phyloP scores from a whole-genome alignment of 2,113 vertebrate genomes.

The Actinemys pallida region DNA sequence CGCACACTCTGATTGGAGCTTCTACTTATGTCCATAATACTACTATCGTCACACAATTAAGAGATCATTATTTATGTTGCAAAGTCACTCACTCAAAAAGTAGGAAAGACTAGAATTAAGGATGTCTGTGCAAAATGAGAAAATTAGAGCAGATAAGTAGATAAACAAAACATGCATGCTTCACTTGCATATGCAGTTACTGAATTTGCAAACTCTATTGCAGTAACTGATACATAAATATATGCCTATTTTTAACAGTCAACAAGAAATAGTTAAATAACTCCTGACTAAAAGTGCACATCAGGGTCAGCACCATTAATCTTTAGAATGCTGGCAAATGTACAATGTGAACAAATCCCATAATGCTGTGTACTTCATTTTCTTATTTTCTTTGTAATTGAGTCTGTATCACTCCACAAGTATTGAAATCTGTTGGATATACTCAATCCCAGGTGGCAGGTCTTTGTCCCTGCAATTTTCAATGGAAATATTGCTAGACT shows the following conservation, averaged over 20 bases:
- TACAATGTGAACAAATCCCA: background rate
- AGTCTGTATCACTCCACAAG: background rate
- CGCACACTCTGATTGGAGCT: no score
- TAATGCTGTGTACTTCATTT: background rate
- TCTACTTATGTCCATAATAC: no score
- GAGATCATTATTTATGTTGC: background rate
- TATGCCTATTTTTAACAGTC: background rate
- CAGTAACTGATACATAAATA: background rate
- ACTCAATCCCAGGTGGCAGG: background rate
- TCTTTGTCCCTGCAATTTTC: background rate
- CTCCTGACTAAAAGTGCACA: background rate
- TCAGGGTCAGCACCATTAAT: background rate
- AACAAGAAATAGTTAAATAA: background rate
- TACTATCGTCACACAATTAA: background rate
- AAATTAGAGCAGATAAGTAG: background rate
- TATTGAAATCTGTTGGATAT: background rate
- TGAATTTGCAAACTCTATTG: background rate
- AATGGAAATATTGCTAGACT: rapidly evolving
- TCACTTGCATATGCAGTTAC: background rate
- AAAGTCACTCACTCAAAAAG: background rate
- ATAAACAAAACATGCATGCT: background rate
- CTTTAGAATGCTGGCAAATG: background rate
- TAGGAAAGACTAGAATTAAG: background rate
- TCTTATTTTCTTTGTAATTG: background rate
- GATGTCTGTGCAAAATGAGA: background rate